Percentiles rank a stretch among this genome's conserved stretches.
phyloP scores from a whole-genome alignment of 2,113 vertebrate species.

The Sinocyclocheilus grahami region DNA sequence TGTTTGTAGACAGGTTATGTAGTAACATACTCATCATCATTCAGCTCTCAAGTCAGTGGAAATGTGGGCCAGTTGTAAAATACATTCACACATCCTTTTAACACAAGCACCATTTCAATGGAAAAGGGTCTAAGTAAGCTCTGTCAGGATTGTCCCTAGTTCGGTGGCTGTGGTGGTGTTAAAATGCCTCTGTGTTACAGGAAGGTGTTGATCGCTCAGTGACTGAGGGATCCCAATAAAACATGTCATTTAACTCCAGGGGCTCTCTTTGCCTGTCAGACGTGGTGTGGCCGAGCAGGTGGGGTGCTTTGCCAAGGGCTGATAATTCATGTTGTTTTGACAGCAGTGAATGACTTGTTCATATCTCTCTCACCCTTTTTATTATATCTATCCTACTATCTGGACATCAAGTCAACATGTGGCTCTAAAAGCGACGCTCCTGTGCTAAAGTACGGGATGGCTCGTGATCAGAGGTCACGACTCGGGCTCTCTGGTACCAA shows the following conservation, averaged over 20 bases:
- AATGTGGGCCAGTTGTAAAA: neutral
- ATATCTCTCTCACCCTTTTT: conserved; percentile 35
- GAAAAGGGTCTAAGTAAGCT: neutral
- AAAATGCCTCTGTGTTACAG: neutral
- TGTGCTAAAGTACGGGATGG: neutral
- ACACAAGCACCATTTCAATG: neutral
- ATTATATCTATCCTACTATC: conserved; percentile 43
- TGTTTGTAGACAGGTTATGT: neutral
- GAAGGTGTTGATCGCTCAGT: conserved; percentile 51
- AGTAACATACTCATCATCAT: neutral
- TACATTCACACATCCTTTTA: neutral
- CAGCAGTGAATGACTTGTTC: conserved; percentile 45
- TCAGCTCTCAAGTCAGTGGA: neutral
- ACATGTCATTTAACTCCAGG: conserved; percentile 60
- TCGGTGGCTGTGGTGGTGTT: conserved; percentile 6
- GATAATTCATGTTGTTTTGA: conserved; percentile 27
- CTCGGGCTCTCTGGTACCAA: neutral
- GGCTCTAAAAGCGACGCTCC: neutral
- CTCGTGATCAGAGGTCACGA: conserved; percentile 32
- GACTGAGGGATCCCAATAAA: conserved; percentile 56
- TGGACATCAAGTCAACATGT: conserved; percentile 22
- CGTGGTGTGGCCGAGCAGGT: neutral
- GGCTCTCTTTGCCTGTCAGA: conserved; percentile 52
- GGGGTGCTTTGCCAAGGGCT: conserved; percentile 29
- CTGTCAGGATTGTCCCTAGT: conserved; percentile 12